Conservation (phyloP, 1,140 invertebrate species). For the Trachymyrmex cornetzi region DNA sequence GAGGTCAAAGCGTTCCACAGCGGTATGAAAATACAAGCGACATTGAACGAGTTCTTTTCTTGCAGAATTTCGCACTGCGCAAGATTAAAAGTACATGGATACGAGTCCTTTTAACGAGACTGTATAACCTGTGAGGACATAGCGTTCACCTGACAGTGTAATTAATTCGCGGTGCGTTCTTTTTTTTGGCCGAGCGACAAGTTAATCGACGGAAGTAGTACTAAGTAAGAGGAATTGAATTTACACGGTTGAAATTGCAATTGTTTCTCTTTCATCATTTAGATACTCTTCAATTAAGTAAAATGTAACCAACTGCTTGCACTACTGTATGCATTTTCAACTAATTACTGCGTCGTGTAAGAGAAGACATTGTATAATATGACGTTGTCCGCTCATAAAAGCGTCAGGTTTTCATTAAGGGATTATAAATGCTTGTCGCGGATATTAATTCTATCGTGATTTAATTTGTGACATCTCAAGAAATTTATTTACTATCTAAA, state of each 20-base stretch:
- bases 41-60: conserved; percentile 32
- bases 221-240: conserved; percentile 45
- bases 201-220: conserved; percentile 32
- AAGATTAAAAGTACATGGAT: conserved; percentile 25
- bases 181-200: conserved; percentile 26
- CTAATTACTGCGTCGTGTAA: neutral
- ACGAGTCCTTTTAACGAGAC: conserved; percentile 4
- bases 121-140: conserved; percentile 10
- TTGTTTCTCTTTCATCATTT: conserved; percentile 30
- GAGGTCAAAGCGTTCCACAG: conserved; percentile 36
- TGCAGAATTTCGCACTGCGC: conserved; percentile 27
- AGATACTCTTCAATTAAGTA: conserved; percentile 25
- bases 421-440: neutral
- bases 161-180: conserved; percentile 41
- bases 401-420: neutral
- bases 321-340: neutral
- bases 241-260: conserved; percentile 5
- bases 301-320: neutral
- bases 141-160: conserved; percentile 8
- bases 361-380: conserved; percentile 3
- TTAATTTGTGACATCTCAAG: neutral
- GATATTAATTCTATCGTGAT: neutral
- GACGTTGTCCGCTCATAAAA: neutral
- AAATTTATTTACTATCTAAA: neutral
- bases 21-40: conserved; percentile 42